Conservation (phyloP, 1,140 invertebrate genomes). For the Lethrus apterus region DNA sequence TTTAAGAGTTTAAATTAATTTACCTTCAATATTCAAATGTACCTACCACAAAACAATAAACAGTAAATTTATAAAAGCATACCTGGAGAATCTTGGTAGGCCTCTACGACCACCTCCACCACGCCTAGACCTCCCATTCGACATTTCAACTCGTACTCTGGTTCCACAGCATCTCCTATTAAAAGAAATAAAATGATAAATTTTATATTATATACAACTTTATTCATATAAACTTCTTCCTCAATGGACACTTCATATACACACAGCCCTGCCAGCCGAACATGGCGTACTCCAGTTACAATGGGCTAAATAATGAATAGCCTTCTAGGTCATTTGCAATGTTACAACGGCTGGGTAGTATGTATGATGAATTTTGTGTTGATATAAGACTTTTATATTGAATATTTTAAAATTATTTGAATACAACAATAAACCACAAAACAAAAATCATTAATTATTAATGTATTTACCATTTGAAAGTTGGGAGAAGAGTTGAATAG, state of each 20-base stretch:
- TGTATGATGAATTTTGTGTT: not conserved
- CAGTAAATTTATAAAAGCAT: slow-evolving; percentile 10
- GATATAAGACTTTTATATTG: not conserved
- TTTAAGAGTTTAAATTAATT: too few relatives aligned
- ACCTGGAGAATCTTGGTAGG: slow-evolving; percentile 48
- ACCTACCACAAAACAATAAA: too few relatives aligned
- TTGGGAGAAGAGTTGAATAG: slow-evolving; percentile 10
- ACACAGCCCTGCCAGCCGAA: not conserved
- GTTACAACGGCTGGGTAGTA: too few relatives aligned
- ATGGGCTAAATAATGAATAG: too few relatives aligned
- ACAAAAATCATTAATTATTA: not conserved
- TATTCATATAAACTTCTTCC: not conserved
- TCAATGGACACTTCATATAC: not conserved
- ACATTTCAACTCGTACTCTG: slow-evolving; percentile 81
- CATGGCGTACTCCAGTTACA: too few relatives aligned
- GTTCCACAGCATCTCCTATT: slow-evolving; percentile 73
- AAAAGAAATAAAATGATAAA: slow-evolving; percentile 23
- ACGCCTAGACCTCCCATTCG: slow-evolving; percentile 70
- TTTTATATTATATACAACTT: too few relatives aligned
- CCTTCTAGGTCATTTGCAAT: too few relatives aligned
- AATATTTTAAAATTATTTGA: not conserved
- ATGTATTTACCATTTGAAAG: slow-evolving; percentile 11
- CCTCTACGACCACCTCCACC: slow-evolving; percentile 50
- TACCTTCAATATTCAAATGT: not conserved
- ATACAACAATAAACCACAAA: not conserved